phyloP scores from a whole-genome alignment of 2,888 invertebrate genomes.

The Silvanus unidentatus region DNA sequence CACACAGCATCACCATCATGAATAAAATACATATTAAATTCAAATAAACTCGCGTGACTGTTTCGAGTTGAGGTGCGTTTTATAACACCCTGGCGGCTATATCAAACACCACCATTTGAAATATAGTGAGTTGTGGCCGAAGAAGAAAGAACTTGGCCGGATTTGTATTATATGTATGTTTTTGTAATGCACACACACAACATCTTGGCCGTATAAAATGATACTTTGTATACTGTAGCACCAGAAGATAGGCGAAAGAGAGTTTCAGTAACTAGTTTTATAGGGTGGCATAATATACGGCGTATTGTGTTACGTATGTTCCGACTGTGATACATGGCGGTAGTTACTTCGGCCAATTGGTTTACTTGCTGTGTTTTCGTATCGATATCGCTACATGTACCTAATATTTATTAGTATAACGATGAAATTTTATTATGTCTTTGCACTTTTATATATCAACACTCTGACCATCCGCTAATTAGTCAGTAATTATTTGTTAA shows the following conservation, averaged over 20 bases:
- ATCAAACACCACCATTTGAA: slow-evolving; percentile 35
- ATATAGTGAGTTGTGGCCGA: slow-evolving; percentile 25
- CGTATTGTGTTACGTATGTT: slow-evolving; percentile 43
- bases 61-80: slow-evolving; percentile 34
- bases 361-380: slow-evolving; percentile 25
- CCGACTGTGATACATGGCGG: slow-evolving; percentile 41
- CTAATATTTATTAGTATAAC: slow-evolving; percentile 37
- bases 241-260: no score
- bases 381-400: slow-evolving; percentile 30
- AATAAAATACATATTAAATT: slow-evolving; percentile 38
- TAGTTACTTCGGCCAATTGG: slow-evolving; percentile 42
- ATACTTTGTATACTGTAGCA: slow-evolving; percentile 29
- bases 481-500: no score
- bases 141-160: slow-evolving; percentile 15
- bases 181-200: slow-evolving; percentile 29
- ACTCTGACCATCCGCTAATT: no score
- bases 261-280: slow-evolving; percentile 40
- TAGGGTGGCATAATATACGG: slow-evolving; percentile 43
- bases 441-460: slow-evolving; percentile 16
- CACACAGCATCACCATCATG: no score
- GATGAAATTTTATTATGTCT: slow-evolving; percentile 24
- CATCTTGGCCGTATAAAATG: slow-evolving; percentile 31
- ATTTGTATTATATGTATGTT: no score
- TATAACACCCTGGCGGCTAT: slow-evolving; percentile 39
- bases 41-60: slow-evolving; percentile 39